Evolutionary conservation across 2,888 invertebrate genomes (phyloP), one percentile per base, ranked within the genome.

Genomic region (Polyommatus icarus): DNA sequence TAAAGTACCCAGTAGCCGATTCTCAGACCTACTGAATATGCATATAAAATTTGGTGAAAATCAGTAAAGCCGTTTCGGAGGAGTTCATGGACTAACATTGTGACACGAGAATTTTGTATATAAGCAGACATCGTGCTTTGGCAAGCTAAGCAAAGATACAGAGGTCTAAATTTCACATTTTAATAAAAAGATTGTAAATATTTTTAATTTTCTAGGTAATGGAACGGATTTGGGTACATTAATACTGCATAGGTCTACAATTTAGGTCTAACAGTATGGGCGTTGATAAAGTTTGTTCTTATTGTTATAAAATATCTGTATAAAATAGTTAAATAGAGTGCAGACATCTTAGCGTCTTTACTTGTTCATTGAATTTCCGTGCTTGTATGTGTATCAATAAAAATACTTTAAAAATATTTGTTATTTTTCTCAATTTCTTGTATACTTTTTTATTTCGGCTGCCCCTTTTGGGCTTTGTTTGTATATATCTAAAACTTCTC

Each of bases 401-500:
- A 73, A 75, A 8, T 29, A 54, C 15, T 29, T 5, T 24, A 75
- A 75, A 24, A 50, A 20, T 15, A 18, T 54, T 6, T 73, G 46
- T 75, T 75, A 50, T 54, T 73, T 73, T 40, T 73, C 54, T 29
- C 24, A 75, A 29, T 75, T 75, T 75, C 46, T 20, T 29, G 24
- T 29, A 8, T 75, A 75, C 50, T 46, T 50, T 3, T n/a, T n/a
- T 73, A 20, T 46, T 36, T 73, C 73, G 3, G 46, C 7, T 20
- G 72, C 75, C 18, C 10, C 75, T 20, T 54, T 79, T 46, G 85
- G 82, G 81, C 83, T 87, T 77, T 81, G 83, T 76, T 89, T 87
- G 76, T 84, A 83, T 79, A 83, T 85, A 82, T 85, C 85, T 5
- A 83, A 82, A 78, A 84, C 80, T 78, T 87, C 82, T 73, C 83